These are phyloP conservation scores for Nephila pilipes DNA, from an alignment of 1,140 invertebrate genomes.

Conservation along the genomic window DNA sequence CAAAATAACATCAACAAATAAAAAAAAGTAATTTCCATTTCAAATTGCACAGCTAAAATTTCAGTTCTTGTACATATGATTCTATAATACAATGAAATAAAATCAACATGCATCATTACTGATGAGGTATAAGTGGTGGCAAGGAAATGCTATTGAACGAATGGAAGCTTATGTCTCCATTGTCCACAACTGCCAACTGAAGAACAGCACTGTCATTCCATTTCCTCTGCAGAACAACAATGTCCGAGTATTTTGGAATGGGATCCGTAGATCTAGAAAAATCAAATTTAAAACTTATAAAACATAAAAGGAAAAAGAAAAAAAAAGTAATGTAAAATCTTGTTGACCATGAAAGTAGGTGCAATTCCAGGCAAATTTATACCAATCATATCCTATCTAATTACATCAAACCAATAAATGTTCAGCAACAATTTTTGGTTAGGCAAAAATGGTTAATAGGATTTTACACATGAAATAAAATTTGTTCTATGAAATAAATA, in stretches of 20 bases:
- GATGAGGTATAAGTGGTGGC: conserved; percentile 54
- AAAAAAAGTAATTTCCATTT: no score
- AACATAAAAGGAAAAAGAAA: neutral
- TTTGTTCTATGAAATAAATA: no score
- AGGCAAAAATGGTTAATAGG: no score
- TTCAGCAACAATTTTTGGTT: no score
- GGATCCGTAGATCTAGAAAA: conserved; percentile 75
- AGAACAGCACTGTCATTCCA: conserved; percentile 78
- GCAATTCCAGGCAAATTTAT: no score
- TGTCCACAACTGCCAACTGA: conserved; percentile 80
- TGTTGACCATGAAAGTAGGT: no score
- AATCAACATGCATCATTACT: neutral
- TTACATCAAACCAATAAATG: no score
- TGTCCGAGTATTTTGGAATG: conserved; percentile 77
- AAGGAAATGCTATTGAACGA: conserved; percentile 78
- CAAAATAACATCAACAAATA: no score
- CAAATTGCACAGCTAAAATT: no score
- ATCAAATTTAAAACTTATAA: conserved; percentile 1
- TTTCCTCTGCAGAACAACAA: conserved; percentile 60
- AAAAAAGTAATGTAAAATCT: neutral
- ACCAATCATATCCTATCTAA: no score
- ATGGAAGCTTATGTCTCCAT: conserved; percentile 80
- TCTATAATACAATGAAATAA: neutral
- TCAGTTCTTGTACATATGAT: neutral
- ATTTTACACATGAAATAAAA: no score